These are phyloP conservation scores for Chaenogobius annularis DNA, from an alignment of 2,113 vertebrate species.

Conservation along the genomic window DNA sequence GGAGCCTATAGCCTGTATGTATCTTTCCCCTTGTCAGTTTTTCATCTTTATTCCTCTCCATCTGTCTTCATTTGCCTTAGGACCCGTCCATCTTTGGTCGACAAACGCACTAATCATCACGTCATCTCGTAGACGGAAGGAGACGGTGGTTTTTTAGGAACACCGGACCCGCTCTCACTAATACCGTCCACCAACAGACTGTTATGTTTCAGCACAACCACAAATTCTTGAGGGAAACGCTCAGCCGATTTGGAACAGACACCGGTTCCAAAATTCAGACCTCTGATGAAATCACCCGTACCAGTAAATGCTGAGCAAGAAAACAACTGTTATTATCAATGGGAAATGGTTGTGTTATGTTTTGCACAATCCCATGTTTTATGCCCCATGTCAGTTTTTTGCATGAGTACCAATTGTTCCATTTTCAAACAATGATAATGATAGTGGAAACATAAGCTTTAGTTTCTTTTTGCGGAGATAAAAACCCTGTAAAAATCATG, in stretches of 20 bases:
- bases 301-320: constrained; percentile 55
- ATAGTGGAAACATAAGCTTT: constrained; percentile 1
- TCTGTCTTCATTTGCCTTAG: constrained; percentile 32
- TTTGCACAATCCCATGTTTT: constrained; percentile 53
- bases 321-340: constrained; percentile 66
- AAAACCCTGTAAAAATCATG: not conserved
- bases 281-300: constrained; percentile 73
- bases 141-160: constrained; percentile 57
- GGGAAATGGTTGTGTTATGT: constrained; percentile 57
- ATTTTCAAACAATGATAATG: constrained; percentile 32
- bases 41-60: constrained; percentile 20
- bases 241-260: constrained; percentile 69
- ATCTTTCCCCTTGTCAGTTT: constrained; percentile 21
- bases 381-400: constrained; percentile 47
- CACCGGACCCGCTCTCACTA: constrained; percentile 43
- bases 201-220: constrained; percentile 64
- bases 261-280: constrained; percentile 64
- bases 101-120: constrained; percentile 45
- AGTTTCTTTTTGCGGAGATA: constrained; percentile 6
- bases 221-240: constrained; percentile 65
- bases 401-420: constrained; percentile 46
- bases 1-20: constrained; percentile 44
- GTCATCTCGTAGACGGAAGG: constrained; percentile 54
- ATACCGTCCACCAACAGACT: constrained; percentile 64
- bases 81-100: constrained; percentile 41